Evolutionary conservation across 2,888 invertebrate genomes (phyloP), one percentile per base, ranked within the genome.

Genomic region (Odontomyia ornata): DNA sequence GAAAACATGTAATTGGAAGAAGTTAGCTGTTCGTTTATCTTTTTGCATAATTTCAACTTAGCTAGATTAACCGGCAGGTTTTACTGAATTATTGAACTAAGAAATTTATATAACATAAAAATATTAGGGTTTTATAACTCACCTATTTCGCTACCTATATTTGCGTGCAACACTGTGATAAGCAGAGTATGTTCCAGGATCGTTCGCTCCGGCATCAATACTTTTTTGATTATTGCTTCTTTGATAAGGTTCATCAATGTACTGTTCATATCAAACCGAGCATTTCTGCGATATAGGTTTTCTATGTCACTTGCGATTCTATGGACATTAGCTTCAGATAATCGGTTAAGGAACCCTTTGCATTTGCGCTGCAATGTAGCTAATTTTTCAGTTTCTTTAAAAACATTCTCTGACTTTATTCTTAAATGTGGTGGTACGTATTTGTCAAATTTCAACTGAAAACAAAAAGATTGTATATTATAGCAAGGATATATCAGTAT

Each of bases 131-230:
- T n/a, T n/a, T n/a, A n/a, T 5, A 3, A 36, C 46, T 13, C 83
- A 92, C 96, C 97, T 72, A 98, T 91, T 90, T 99, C 98, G 1
- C 91, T 91, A 15, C 95, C 98, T 52, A 98, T 91, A 85, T 97
- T 96, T 0, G 95, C 94, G 85, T 98, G 97, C 36, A 98, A 85
- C 79, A 95, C 90, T 0, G 95, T 90, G 15, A 98, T 88, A 0
- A 98, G 85, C 81, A 97, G 91, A 30, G 94, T 91, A 83, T 97
- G 93, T 82, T 98, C 98, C 21, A 94, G 91, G 0, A 95, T 88
- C 83, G 97, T 89, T 28, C 95, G 87, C 81, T 94, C 93, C 0
- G 95, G 93, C 1, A 93, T 89, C 25, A 89, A 82, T 0, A 90
- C 88, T 1, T 88, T 84, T 0, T 90, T 87, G 0, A 95, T 88